Evolutionary conservation across 2,888 invertebrate genomes (phyloP).

Genomic region (Tetheella fluctuosa): DNA sequence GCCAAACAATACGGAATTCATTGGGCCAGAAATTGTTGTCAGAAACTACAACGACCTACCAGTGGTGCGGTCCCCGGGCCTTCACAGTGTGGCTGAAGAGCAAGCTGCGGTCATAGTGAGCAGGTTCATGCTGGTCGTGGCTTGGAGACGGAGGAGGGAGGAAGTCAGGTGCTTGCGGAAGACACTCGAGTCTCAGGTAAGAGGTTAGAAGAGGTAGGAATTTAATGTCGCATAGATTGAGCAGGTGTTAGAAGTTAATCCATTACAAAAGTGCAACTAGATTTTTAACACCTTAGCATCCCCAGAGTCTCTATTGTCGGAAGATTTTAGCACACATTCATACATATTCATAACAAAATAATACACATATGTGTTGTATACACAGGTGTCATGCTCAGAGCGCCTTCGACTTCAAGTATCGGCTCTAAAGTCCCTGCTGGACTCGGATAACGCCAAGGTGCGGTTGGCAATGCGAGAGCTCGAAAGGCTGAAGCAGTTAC

Average conservation of each 20-base stretch:
- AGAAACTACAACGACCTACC: conserved; percentile 31
- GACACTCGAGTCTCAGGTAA: conserved; percentile 73
- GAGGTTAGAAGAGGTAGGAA: too few species aligned
- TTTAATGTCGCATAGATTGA: too few species aligned
- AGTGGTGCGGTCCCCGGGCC: conserved; percentile 42
- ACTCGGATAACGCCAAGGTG: conserved; percentile 83
- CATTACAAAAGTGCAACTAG: too few species aligned
- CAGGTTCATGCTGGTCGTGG: conserved; percentile 74
- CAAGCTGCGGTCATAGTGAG: conserved; percentile 74
- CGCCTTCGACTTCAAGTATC: conserved; percentile 83
- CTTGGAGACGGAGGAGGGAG: conserved; percentile 80
- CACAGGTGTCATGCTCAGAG: conserved; percentile 70
- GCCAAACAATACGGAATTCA: too few species aligned
- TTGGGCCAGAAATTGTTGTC: too few species aligned
- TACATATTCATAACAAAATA: neutral
- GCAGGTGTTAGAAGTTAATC: too few species aligned
- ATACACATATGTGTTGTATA: neutral
- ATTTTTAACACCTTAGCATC: too few species aligned
- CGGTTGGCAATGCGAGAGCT: conserved; percentile 74
- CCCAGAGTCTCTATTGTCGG: too few species aligned
- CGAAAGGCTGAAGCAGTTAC: conserved; percentile 73
- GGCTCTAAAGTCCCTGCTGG: conserved; percentile 82
- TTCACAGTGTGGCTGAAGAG: conserved; percentile 47
- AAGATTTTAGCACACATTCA: too few species aligned
- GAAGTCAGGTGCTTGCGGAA: conserved; percentile 74